Evolutionary conservation across 2,113 vertebrate species (phyloP), one percentile per base, ranked within the genome.

Genomic region (Poeciliopsis occidentalis): DNA sequence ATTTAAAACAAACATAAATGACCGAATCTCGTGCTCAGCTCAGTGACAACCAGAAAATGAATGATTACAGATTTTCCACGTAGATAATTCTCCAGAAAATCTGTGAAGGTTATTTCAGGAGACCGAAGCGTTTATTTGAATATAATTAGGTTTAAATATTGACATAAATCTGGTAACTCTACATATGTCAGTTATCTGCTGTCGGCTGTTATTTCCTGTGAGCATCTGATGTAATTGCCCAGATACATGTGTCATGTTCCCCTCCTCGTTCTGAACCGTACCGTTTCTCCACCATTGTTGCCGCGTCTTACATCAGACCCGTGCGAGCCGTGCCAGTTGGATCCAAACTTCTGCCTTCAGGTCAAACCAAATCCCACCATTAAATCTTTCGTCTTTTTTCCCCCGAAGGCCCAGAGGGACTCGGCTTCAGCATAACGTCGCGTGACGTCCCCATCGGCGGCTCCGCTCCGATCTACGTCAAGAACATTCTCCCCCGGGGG

Each of bases 341-440:
- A 34, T 34, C 2, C 41, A 12, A 65, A 51, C 61, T 73, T 61
- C 3, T 37, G 31, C 74, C 22, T 66, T 4, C 0, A 68, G 63
- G 73, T 62, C 10, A 76, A 79, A 66, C 3, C 65, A 22, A 60
- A 75, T 51, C 31, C 22, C 64, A 27, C 67, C 34, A 60, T 64
- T 19, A 60, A 0, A 1, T 37, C 47, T 57, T n/a, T n/a, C 41
- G 31, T 64, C 44, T 29, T 57, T 47, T 47, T 15, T 32, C 0
- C 32, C 51, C 72, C 76, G 2, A 89, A 99, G 98, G 98, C 89
- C 96, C 96, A 0, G 98, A 99, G 94, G 97, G 98, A 6, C 94
- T 99, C 61, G 98, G 98, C 26, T 99, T 99, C 90, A 99, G 97
- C 79, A 99, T 99, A 82, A 99, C 98, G 2, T 99, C 98, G 4